Conservation (phyloP, 2,888 invertebrate species). For the Platycheirus rosarum region DNA sequence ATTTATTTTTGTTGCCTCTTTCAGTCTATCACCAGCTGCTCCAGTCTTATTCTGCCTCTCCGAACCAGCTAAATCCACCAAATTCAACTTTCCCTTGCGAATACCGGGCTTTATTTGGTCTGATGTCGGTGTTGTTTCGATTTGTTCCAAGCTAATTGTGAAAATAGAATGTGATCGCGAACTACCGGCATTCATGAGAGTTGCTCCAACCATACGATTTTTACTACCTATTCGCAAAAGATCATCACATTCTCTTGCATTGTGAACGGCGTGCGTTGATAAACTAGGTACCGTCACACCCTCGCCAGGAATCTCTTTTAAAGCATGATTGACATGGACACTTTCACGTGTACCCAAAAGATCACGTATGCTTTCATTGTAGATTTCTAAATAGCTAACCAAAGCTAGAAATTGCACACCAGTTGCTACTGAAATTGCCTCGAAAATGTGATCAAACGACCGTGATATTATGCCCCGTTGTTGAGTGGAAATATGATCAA, state of each 20-base stretch:
- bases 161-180: constrained; percentile 95
- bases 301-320: constrained; percentile 84
- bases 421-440: constrained; percentile 89
- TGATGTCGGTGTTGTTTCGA: constrained; percentile 78
- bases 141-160: constrained; percentile 92
- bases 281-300: constrained; percentile 85
- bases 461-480: constrained; percentile 87
- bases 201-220: constrained; percentile 92
- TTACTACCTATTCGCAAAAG: constrained; percentile 90
- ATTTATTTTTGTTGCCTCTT: constrained; percentile 95
- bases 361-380: constrained; percentile 96
- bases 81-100: constrained; percentile 84
- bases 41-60: constrained; percentile 93
- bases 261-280: constrained; percentile 90
- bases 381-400: constrained; percentile 92
- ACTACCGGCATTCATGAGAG: constrained; percentile 93
- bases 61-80: constrained; percentile 95
- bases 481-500: constrained; percentile 24
- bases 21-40: constrained; percentile 92
- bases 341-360: constrained; percentile 88
- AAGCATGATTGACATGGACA: constrained; percentile 78
- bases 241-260: constrained; percentile 89
- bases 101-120: constrained; percentile 71
- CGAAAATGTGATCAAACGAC: constrained; percentile 94
- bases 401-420: constrained; percentile 86